A percentile compares a stretch with the other conserved stretches of the same genome.
Conservation (phyloP, 2,797 vertebrate genomes). For the Aldrovandia affinis region DNA sequence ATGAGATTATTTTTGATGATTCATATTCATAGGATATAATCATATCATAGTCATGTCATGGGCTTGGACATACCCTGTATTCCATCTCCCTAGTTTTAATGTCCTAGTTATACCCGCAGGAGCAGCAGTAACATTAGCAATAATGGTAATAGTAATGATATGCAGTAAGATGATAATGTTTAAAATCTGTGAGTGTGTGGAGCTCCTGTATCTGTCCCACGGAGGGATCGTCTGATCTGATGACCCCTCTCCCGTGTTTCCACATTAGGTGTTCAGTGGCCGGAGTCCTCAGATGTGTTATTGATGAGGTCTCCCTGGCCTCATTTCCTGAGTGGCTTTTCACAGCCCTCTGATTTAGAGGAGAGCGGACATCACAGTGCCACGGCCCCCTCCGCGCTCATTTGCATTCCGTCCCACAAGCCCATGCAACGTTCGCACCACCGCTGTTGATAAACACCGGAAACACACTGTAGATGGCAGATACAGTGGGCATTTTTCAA, state of each 20-base stretch:
- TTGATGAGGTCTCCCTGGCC: conserved; percentile 69
- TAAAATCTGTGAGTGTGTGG: not conserved
- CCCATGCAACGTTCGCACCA: conserved; percentile 54
- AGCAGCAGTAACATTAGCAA: not conserved
- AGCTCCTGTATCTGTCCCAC: not conserved
- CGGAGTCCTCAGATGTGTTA: conserved; percentile 58
- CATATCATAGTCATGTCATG: too few species aligned
- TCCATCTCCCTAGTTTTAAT: not conserved
- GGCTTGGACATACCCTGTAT: too few species aligned
- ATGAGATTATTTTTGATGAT: too few species aligned
- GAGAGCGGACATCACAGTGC: not conserved
- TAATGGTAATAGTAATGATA: not conserved
- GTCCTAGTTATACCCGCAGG: not conserved
- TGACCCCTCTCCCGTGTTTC: conserved; percentile 35
- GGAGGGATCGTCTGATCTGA: not conserved
- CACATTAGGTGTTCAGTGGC: conserved; percentile 47
- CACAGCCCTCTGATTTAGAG: not conserved
- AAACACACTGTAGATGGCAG: too few species aligned
- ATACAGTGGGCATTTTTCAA: too few species aligned
- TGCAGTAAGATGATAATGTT: not conserved
- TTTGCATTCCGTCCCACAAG: conserved; percentile 35
- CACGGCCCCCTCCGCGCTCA: not conserved
- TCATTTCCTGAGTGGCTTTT: conserved; percentile 61
- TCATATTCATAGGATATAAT: not conserved
- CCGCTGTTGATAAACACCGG: conserved; percentile 43